Evolutionary conservation across 2,113 vertebrate species (phyloP), one percentile per base, ranked within the genome.

Genomic region (Corythornis madagascariensis): DNA sequence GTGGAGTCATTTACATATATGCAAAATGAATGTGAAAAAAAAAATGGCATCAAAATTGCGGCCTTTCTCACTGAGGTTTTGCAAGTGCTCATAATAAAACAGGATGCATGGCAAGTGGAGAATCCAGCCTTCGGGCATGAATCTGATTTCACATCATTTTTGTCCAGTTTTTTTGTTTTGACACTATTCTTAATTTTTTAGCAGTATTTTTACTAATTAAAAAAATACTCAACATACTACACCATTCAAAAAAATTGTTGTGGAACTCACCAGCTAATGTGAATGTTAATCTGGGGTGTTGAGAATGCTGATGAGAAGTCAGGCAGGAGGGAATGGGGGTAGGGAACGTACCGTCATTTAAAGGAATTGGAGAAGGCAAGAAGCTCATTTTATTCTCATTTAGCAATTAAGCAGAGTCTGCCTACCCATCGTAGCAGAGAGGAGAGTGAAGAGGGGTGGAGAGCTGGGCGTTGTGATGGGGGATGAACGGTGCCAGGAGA

Each of bases 1-100:
- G 26, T 86, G 42, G 28, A 93, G 53, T 75, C 35, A 93, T 93
- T 92, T 95, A 55, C 81, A 93, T 88, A 55, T 72, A 88, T 86
- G 83, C 66, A 79, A 94, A 86, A 94, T 63, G 1, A 89, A 69
- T 94, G 50, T 48, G 4, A 83, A 92, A 67, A 38, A 38, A 38
- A 71, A 83, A 65, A 78, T 42, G 14, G 57, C 76, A 57, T 53
- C 4, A 73, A 40, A 94, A 82, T 38, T 42, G 61, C 60, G 74
- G 25, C 63, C 82, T 94, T 89, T 94, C 63, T 82, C 40, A 64
- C 50, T 52, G 22, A 1, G 8, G 47, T 87, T 91, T 80, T 90
- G 71, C 84, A 89, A 90, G 56, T 56, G 67, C 71, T 94, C 78
- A 55, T 72, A 86, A 79, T 73, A 90, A 80, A 81, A 29, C n/a